Percentiles rank a stretch among this genome's conserved stretches.
These are phyloP conservation scores for Chironomus tepperi DNA, from an alignment of 1,140 invertebrate species.

Conservation along the genomic window DNA sequence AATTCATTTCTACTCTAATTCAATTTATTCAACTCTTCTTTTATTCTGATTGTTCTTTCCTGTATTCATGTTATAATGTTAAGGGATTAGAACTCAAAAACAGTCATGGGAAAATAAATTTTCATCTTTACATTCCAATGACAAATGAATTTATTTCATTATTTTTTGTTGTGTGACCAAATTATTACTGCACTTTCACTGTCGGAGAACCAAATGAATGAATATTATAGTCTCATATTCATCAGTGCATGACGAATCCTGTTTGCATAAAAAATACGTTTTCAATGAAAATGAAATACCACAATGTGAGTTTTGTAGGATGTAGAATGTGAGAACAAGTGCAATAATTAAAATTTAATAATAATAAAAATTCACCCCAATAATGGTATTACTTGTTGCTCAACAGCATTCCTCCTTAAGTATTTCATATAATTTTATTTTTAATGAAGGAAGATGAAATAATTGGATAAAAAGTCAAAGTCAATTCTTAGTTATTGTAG, in stretches of 20 bases:
- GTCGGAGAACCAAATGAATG: neutral
- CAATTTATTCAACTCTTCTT: no score
- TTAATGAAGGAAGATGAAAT: no score
- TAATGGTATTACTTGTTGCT: no score
- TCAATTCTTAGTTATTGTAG: no score
- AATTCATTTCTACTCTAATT: neutral
- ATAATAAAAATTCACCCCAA: neutral
- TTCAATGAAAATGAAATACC: no score
- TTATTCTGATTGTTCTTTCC: no score
- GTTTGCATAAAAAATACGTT: neutral
- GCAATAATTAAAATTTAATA: constrained; percentile 1
- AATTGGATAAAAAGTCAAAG: no score
- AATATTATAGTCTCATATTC: constrained; percentile 1
- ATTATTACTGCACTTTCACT: constrained; percentile 6
- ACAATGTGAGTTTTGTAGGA: no score
- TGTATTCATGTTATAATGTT: no score
- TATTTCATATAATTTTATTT: neutral
- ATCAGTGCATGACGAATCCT: neutral
- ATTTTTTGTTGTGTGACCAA: neutral
- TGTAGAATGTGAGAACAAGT: neutral
- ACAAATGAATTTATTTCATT: constrained; percentile 9
- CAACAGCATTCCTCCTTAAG: neutral
- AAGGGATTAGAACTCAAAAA: no score
- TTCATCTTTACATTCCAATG: neutral
- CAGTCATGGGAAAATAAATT: neutral